Conservation (phyloP, 2,888 invertebrate genomes). For the Crioceris asparagi region DNA sequence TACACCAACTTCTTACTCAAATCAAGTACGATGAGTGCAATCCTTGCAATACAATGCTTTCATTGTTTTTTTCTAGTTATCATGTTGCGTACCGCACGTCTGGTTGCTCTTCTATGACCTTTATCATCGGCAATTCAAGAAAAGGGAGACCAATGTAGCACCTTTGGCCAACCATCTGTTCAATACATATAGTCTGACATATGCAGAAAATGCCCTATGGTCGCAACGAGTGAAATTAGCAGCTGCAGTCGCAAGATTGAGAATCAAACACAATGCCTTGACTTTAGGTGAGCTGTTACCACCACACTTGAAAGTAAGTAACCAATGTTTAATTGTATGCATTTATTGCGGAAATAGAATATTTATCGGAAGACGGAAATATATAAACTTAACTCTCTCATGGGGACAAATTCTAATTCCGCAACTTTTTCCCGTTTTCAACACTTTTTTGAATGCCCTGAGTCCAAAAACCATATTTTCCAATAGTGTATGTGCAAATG, state of each 20-base stretch:
- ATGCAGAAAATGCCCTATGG: constrained; percentile 55
- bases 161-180: constrained; percentile 27
- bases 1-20: too few species aligned
- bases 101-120: constrained; percentile 63
- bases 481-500: too few species aligned
- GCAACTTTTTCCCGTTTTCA: too few species aligned
- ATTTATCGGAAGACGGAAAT: too few species aligned
- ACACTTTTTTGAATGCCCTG: too few species aligned
- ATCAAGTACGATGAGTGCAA: not conserved
- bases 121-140: constrained; percentile 49
- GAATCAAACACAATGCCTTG: constrained; percentile 61
- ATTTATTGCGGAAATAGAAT: too few species aligned
- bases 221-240: constrained; percentile 56
- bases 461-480: too few species aligned
- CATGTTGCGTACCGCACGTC: constrained; percentile 30
- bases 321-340: too few species aligned
- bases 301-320: constrained; percentile 54
- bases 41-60: not conserved
- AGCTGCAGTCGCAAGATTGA: constrained; percentile 63
- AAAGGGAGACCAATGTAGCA: constrained; percentile 28
- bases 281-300: constrained; percentile 59
- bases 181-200: constrained; percentile 31
- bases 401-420: too few species aligned
- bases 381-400: too few species aligned
- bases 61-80: constrained; percentile 22